phyloP scores from a whole-genome alignment of 1,140 invertebrate genomes.

The Drosophila erecta region DNA sequence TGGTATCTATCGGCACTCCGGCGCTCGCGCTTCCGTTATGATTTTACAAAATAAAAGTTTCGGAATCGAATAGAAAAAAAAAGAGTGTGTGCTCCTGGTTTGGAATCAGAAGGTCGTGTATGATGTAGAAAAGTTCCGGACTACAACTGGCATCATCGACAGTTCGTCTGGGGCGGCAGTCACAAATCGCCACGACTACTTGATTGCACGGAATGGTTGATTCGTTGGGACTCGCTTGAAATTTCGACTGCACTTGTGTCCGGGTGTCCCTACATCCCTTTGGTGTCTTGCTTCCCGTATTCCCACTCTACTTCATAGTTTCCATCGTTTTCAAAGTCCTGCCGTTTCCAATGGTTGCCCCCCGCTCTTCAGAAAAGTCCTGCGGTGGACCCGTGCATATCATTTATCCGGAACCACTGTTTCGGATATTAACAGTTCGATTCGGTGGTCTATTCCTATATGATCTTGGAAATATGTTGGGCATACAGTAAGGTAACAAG shows the following conservation, averaged over 20 bases:
- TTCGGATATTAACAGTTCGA: not conserved
- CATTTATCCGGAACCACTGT: conserved; percentile 15
- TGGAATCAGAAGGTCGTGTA: conserved; percentile 51
- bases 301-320: conserved; percentile 2
- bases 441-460: not conserved
- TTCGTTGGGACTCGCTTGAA: conserved; percentile 1
- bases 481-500: too few species aligned
- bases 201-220: not conserved
- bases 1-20: not conserved
- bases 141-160: conserved; percentile 32
- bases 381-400: conserved; percentile 12
- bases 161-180: conserved; percentile 12
- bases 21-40: conserved; percentile 4
- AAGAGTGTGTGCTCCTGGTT: conserved; percentile 25
- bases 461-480: not conserved
- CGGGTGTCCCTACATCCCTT: not conserved
- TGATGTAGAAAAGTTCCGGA: conserved; percentile 63
- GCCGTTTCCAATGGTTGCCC: conserved; percentile 30
- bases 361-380: not conserved
- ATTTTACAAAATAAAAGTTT: conserved; percentile 41
- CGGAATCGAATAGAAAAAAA: conserved; percentile 27
- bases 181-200: conserved; percentile 27
- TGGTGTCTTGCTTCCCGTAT: not conserved
- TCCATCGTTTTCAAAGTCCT: conserved; percentile 16
- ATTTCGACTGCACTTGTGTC: conserved; percentile 4